Evolutionary conservation across 2,888 invertebrate species (phyloP), one percentile per base, ranked within the genome.

Genomic region (Sycophila texana): DNA sequence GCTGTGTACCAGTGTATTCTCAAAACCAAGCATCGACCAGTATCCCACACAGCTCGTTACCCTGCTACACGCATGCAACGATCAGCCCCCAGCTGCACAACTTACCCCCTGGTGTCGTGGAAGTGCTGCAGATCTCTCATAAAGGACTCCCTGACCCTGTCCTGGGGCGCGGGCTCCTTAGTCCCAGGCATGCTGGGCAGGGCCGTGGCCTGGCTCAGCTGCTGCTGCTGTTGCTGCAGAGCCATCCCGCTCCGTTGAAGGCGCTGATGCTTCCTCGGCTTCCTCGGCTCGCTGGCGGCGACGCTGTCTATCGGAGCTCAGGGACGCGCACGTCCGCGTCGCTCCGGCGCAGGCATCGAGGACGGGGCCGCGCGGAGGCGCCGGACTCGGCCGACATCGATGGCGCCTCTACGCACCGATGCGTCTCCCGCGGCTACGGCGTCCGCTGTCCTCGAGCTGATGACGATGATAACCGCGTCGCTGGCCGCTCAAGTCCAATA

Each of bases 101-200:
- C 95, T 94, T 92, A 98, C 98, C 97, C 97, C 92, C 96, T 94
- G 86, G 95, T 95, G 84, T 97, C 97, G 91, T 98, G 97, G 90
- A 98, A 98, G 90, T 96, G 96, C 88, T 95, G 94, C 86, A 98
- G 92, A 89, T 97, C 97, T 90, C 95, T 94, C 84, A 96, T 91
- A 92, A 97, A 97, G 85, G 93, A 93, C 86, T 95, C 95, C 88
- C 94, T 94, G 91, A 96, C 96, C 90, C 94, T 94, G 88, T 94
- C 91, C 92, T 96, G 96, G 88, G 94, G 93, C 91, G 94, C 94
- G 85, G 95, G 93, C 91, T 94, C 94, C 92, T 94, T 94, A 91
- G 93, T 93, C 87, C 75, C 79, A 63, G 80, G 81, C 82, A 77
- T 79, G 70, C 67, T 67, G 74, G 65, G 79, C 79, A 80, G 78